Conservation (phyloP, 1,140 invertebrate genomes). For the Rhopalosiphum padi region DNA sequence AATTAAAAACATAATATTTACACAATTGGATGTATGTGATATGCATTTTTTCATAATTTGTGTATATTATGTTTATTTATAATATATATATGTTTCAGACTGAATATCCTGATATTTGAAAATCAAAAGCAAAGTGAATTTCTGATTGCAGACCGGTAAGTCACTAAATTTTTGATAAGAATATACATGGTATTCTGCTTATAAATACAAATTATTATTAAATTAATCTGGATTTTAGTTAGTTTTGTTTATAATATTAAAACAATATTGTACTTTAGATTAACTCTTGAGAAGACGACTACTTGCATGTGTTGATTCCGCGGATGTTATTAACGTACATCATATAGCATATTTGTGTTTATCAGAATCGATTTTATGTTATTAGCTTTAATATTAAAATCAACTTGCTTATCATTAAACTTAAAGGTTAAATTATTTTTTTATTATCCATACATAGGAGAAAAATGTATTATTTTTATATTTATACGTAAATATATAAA, state of each 20-base stretch:
- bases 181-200: background rate
- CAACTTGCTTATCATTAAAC: background rate
- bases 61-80: background rate
- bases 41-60: background rate
- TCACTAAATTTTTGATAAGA: background rate
- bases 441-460: background rate
- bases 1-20: constrained; percentile 10
- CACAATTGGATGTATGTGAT: background rate
- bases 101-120: background rate
- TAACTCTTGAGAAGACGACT: background rate
- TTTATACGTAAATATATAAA: background rate
- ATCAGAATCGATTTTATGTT: background rate
- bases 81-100: background rate
- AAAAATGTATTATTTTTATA: background rate
- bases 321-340: too few species aligned
- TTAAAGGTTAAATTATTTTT: background rate
- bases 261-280: background rate
- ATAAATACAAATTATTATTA: background rate
- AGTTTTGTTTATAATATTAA: background rate
- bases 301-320: too few species aligned
- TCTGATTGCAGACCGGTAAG: background rate
- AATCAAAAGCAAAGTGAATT: background rate
- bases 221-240: background rate
- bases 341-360: too few species aligned
- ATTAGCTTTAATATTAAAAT: background rate